phyloP scores from a whole-genome alignment of 2,888 invertebrate species.

The Drosophila anceps region DNA sequence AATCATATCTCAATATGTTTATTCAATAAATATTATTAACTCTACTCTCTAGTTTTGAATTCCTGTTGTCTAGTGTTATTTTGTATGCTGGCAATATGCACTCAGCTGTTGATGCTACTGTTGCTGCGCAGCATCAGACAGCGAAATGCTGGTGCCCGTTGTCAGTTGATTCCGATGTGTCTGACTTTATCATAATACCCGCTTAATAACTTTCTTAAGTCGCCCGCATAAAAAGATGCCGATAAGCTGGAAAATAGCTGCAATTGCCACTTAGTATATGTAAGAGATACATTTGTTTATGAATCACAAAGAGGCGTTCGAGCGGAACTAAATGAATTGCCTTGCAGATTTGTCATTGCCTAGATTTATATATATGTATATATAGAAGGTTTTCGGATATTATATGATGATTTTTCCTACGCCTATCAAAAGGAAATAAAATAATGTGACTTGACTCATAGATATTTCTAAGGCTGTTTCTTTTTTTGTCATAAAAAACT shows the following conservation, averaged over 20 bases:
- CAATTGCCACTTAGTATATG: constrained; percentile 19
- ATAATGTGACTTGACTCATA: neutral
- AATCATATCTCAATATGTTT: no score
- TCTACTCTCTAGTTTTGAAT: neutral
- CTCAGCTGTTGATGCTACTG: constrained; percentile 46
- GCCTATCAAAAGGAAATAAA: constrained; percentile 1
- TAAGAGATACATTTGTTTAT: constrained; percentile 47
- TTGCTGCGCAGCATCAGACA: constrained; percentile 20
- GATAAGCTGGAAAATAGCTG: constrained; percentile 53
- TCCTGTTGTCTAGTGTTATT: constrained; percentile 38
- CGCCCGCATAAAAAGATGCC: constrained; percentile 61
- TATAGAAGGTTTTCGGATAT: constrained; percentile 1
- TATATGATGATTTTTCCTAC: constrained; percentile 3
- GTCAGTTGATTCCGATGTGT: constrained; percentile 7
- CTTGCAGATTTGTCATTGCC: constrained; percentile 11
- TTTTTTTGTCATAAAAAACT: neutral
- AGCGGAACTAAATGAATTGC: constrained; percentile 34
- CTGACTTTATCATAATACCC: constrained; percentile 62
- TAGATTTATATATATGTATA: neutral
- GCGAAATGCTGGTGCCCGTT: constrained; percentile 21
- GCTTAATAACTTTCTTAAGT: constrained; percentile 53
- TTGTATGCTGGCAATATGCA: constrained; percentile 37
- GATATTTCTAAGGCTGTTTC: neutral
- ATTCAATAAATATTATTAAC: no score
- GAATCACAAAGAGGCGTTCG: constrained; percentile 48